Evolutionary conservation across 2,888 invertebrate species (phyloP).

Genomic region (Microctonus hyperodae): DNA sequence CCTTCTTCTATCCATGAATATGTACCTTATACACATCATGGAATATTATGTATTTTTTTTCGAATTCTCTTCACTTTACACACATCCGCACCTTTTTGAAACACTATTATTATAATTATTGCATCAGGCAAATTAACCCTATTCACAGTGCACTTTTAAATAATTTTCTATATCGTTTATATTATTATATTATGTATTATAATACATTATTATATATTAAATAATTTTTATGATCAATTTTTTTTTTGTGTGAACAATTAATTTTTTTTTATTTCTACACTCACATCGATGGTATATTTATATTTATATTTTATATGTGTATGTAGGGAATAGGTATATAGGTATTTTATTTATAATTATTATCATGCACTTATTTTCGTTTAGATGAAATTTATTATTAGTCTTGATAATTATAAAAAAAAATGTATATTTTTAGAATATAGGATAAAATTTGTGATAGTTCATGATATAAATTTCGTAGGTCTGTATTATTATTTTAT

Average conservation of each 20-base stretch:
- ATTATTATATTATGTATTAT: background rate
- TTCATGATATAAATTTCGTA: background rate
- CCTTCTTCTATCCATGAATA: slow-evolving; percentile 1
- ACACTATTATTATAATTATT: background rate
- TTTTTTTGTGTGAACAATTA: too few species aligned
- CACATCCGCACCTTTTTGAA: background rate
- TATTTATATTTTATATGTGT: too few species aligned
- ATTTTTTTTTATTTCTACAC: too few species aligned
- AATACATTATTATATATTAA: too few species aligned
- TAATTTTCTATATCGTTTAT: background rate
- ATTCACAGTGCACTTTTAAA: background rate
- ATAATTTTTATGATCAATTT: too few species aligned
- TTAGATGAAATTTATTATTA: background rate
- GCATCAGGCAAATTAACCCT: background rate
- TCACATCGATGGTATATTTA: too few species aligned
- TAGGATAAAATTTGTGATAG: background rate
- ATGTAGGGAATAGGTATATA: too few species aligned
- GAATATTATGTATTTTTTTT: slow-evolving; percentile 5
- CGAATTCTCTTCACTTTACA: slow-evolving; percentile 14
- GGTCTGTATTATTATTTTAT: background rate
- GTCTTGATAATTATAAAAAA: background rate
- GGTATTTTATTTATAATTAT: too few species aligned
- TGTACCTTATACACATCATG: background rate
- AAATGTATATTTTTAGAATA: background rate
- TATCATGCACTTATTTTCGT: too few species aligned